Base-by-base conservation (phyloP, 2,888 invertebrate genomes). In the Crioceris asparagi region DNA sequence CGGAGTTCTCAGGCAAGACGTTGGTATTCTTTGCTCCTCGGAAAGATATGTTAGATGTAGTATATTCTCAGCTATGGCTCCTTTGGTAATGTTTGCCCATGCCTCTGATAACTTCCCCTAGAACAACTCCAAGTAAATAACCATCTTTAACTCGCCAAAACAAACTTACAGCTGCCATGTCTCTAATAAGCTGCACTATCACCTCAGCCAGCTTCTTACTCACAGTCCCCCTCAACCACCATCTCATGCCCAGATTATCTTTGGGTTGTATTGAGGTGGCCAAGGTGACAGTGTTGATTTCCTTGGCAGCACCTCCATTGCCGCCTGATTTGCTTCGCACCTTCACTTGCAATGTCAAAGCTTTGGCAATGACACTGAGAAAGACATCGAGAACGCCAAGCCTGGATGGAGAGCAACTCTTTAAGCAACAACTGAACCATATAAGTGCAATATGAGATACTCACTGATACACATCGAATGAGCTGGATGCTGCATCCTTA, bases 211-310 rank as follows among this genome's bases (percentile, higher is more conserved):
- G 76, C 57, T 88, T 86, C 46, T 82, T 75, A 10, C 83, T 78
- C 47, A 88, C 85, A 37, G 77, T 72, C 1, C 94, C 94, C 41
- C 84, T 72, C 55, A 93, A 70, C 76, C 90, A 94, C 94, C 94
- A 94, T 39, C 70, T 41, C 36, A 62, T 47, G 52, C 71, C 66
- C 52, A 75, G 57, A 48, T 62, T 54, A 64, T 75, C 76, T 64
- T 72, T 62, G 23, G 74, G 64, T 65, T 75, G 60, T 59, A 77
- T 64, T 50, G 73, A 72, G 1, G 73, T 70, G 2, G 74, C 72
- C 45, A 80, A 57, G 1, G 74, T 71, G 21, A 77, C 69, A 0
- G 77, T 71, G 27, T 67, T 71, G 17, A 69, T 61, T 43, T 68
- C 68, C 53, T 70, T 69, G 18, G 62, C 59, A 3, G 64, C 56